Conservation (phyloP, 2,888 invertebrate genomes). For the Tenodera sinensis region DNA sequence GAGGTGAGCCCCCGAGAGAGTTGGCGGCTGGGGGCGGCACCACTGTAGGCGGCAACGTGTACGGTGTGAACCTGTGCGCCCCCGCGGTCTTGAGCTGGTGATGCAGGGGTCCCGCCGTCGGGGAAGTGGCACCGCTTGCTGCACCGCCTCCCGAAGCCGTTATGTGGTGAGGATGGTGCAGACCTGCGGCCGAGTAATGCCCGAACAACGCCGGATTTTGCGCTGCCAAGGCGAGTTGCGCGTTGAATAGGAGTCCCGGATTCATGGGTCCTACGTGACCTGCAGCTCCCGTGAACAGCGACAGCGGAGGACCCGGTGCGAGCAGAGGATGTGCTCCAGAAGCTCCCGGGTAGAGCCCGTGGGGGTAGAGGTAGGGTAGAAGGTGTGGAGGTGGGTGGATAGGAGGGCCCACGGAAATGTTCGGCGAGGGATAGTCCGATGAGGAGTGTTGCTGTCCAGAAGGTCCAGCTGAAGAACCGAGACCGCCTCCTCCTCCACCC, state of each 20-base stretch:
- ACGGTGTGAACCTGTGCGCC: conserved; percentile 83
- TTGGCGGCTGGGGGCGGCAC: conserved; percentile 41
- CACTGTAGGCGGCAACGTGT: conserved; percentile 65
- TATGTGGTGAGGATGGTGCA: conserved; percentile 38
- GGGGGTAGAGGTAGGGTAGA: conserved; percentile 88
- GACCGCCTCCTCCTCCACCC: not conserved
- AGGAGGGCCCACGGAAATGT: conserved; percentile 91
- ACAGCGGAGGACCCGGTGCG: conserved; percentile 57
- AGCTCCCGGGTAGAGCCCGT: conserved; percentile 66
- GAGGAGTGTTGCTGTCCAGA: conserved; percentile 48
- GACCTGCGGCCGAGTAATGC: conserved; percentile 44
- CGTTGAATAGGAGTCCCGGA: conserved; percentile 82
- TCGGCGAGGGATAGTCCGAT: conserved; percentile 75
- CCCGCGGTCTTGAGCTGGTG: conserved; percentile 59
- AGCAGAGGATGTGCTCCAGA: conserved; percentile 59
- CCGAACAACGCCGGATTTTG: conserved; percentile 77
- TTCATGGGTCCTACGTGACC: conserved; percentile 55
- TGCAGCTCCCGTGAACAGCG: conserved; percentile 48
- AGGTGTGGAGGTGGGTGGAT: conserved; percentile 85
- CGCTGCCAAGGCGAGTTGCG: conserved; percentile 81
- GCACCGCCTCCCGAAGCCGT: conserved; percentile 50
- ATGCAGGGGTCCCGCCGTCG: conserved; percentile 45
- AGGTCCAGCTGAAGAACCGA: conserved; percentile 50
- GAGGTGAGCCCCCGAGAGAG: conserved; percentile 53
- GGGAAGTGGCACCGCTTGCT: conserved; percentile 42